Conservation (phyloP, 2,888 invertebrate species). For the Ethmia dodecea region DNA sequence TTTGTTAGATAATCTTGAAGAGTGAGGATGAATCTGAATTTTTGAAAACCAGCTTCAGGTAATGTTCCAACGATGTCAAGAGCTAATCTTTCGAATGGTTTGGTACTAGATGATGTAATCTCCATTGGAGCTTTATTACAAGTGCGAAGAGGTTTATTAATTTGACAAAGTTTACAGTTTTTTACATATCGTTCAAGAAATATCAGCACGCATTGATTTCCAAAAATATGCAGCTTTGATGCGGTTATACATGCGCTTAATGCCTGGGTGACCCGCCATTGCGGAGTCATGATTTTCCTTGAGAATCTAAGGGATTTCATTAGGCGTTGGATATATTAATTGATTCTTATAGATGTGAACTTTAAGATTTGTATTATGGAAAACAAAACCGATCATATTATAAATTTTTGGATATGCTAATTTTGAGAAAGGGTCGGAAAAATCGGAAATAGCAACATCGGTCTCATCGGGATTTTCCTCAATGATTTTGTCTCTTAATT, state of each 20-base stretch:
- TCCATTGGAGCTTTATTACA: slow-evolving; percentile 22
- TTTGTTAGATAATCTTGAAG: slow-evolving; percentile 27
- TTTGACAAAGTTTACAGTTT: slow-evolving; percentile 17
- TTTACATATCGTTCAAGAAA: slow-evolving; percentile 14
- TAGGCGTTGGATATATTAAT: slow-evolving; percentile 14
- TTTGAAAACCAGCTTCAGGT: slow-evolving; percentile 9
- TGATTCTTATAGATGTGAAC: background rate
- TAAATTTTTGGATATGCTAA: background rate
- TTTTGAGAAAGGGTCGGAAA: background rate
- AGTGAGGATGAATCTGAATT: slow-evolving; percentile 19
- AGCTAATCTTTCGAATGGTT: slow-evolving; percentile 18
- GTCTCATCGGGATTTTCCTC: background rate
- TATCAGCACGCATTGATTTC: slow-evolving; percentile 14
- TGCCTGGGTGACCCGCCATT: slow-evolving; percentile 20
- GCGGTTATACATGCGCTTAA: slow-evolving; percentile 15
- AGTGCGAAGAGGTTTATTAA: slow-evolving; percentile 19
- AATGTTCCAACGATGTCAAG: slow-evolving; percentile 24
- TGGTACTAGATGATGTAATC: slow-evolving; percentile 22
- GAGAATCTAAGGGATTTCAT: slow-evolving; percentile 15
- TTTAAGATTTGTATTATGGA: background rate
- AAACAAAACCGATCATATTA: background rate
- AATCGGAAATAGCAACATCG: slow-evolving; percentile 5
- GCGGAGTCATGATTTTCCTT: slow-evolving; percentile 17
- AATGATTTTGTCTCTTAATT: slow-evolving; percentile 8
- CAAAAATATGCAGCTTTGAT: slow-evolving; percentile 15